A percentile compares a stretch with the other conserved stretches of the same genome.
These are phyloP conservation scores for Lamellibrachia satsuma DNA, from an alignment of 2,888 invertebrate genomes.

Conservation along the genomic window DNA sequence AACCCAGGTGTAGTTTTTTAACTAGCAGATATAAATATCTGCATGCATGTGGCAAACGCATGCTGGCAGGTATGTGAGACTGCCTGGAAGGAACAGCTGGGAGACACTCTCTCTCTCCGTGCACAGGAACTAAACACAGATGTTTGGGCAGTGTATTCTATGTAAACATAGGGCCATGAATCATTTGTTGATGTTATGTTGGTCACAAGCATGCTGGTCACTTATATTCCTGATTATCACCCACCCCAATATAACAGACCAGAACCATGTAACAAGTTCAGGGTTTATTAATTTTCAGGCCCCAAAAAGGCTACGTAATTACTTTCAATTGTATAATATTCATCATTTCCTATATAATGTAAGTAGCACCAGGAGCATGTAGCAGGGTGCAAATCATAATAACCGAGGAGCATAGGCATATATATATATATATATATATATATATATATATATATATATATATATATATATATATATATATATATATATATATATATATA, in stretches of 20 bases:
- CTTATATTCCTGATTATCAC: not conserved
- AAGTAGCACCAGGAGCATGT: too few relatives aligned
- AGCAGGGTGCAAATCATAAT: too few relatives aligned
- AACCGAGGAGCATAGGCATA: too few relatives aligned
- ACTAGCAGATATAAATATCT: not conserved
- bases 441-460: too few relatives aligned
- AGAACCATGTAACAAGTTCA: not conserved
- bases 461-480: too few relatives aligned
- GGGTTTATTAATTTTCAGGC: not conserved
- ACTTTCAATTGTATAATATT: too few relatives aligned
- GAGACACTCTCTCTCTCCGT: not conserved
- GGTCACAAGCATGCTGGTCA: not conserved
- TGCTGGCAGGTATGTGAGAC: not conserved
- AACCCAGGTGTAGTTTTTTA: not conserved
- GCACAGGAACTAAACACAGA: not conserved
- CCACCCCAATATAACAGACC: not conserved
- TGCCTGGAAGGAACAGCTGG: not conserved
- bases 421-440: too few relatives aligned
- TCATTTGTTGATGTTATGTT: not conserved
- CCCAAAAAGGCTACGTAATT: not conserved
- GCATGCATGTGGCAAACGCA: not conserved
- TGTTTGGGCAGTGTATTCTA: not conserved
- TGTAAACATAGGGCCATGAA: not conserved
- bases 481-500: too few relatives aligned
- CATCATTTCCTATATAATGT: too few relatives aligned